phyloP scores from a whole-genome alignment of 1,140 invertebrate species.

The Anoplophora glabripennis region DNA sequence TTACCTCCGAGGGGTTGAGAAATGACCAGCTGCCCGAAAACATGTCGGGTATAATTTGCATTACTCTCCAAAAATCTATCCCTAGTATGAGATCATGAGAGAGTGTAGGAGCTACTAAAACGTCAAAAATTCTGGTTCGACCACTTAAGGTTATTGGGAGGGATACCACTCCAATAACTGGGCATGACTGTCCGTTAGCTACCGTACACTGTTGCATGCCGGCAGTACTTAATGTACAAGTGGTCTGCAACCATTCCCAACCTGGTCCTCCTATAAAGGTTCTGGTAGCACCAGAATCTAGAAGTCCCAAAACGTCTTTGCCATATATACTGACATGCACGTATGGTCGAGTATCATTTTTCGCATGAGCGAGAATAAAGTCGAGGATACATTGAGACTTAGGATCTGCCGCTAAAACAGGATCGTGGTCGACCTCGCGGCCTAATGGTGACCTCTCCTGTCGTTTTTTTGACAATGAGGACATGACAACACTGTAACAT shows the following conservation, averaged over 20 bases:
- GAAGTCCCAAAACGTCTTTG: slow-evolving; percentile 2
- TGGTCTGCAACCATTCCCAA: not conserved
- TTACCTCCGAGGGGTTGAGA: not conserved
- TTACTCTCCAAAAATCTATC: slow-evolving; percentile 25
- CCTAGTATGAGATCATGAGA: slow-evolving; percentile 17
- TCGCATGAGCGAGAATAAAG: slow-evolving; percentile 8
- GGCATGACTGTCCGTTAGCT: slow-evolving; percentile 20
- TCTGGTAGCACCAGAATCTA: slow-evolving; percentile 10
- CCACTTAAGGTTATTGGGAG: slow-evolving; percentile 12
- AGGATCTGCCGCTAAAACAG: not conserved
- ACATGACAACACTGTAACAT: not conserved
- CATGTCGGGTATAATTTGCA: slow-evolving; percentile 19
- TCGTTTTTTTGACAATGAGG: not conserved
- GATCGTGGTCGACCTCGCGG: not conserved
- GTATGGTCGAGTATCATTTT: slow-evolving; percentile 11
- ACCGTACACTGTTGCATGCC: slow-evolving; percentile 9
- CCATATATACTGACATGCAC: slow-evolving; percentile 18
- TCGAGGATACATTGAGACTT: slow-evolving; percentile 5
- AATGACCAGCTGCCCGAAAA: slow-evolving; percentile 12
- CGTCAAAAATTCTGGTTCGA: slow-evolving; percentile 7
- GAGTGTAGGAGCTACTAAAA: slow-evolving; percentile 13
- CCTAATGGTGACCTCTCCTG: not conserved
- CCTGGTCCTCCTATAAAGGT: slow-evolving; percentile 2
- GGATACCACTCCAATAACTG: not conserved
- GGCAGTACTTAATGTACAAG: not conserved